Conservation (phyloP, 2,113 vertebrate species). For the Myotis brandtii region DNA sequence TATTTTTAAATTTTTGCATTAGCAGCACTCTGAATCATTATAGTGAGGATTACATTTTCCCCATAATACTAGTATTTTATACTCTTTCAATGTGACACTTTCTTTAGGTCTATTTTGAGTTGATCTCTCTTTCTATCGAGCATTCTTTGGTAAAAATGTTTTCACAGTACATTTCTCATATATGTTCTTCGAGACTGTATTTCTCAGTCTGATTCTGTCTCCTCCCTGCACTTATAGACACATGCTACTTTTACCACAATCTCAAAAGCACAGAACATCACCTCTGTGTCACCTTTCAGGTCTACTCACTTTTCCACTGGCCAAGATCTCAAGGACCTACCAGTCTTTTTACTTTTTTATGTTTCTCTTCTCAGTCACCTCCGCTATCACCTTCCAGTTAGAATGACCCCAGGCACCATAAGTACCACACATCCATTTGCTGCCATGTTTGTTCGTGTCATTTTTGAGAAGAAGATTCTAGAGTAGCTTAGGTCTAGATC, state of each 20-base stretch:
- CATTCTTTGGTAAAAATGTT: constrained; percentile 48
- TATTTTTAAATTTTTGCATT: constrained; percentile 28
- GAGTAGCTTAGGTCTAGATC: neutral
- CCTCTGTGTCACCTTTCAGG: neutral
- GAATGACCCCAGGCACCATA: neutral
- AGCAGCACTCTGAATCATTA: neutral
- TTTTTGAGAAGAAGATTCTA: neutral
- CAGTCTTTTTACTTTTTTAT: neutral
- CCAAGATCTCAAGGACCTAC: neutral
- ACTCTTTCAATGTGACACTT: constrained; percentile 50
- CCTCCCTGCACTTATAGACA: neutral
- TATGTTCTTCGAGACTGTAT: constrained; percentile 40
- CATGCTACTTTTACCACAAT: neutral
- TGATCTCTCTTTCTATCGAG: constrained; percentile 49
- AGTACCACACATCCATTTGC: neutral
- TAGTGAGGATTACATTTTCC: neutral
- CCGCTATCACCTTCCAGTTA: neutral
- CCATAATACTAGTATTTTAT: neutral
- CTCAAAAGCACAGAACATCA: neutral
- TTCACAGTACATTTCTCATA: neutral
- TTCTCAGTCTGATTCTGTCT: constrained; percentile 24
- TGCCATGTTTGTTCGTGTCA: neutral
- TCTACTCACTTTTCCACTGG: neutral
- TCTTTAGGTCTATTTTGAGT: constrained; percentile 62
- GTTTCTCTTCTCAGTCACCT: neutral